A percentile compares a stretch with the other conserved stretches of the same genome.
Conservation (phyloP, 2,113 vertebrate species). For the Telmatochromis sp. region DNA sequence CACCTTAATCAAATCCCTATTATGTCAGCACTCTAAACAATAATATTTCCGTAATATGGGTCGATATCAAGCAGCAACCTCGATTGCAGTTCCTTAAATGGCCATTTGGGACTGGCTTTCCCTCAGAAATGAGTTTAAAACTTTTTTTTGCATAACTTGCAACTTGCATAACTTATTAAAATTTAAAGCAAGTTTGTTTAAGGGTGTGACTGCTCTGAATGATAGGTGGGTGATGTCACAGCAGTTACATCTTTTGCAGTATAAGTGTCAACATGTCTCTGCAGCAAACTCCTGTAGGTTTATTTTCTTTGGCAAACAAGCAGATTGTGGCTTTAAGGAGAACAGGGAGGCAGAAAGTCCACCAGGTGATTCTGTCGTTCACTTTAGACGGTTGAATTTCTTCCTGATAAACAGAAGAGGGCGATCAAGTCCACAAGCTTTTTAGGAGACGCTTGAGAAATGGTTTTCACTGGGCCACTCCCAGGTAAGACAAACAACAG, state of each 20-base stretch:
- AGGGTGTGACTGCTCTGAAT: not conserved
- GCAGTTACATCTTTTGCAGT: not conserved
- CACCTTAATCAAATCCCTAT: not conserved
- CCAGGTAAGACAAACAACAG: not conserved
- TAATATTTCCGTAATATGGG: not conserved
- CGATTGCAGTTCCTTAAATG: not conserved
- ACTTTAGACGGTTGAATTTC: not conserved
- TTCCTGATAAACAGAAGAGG: not conserved
- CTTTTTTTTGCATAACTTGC: not conserved
- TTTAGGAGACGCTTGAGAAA: not conserved
- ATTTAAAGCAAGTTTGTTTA: not conserved
- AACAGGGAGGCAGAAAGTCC: not conserved
- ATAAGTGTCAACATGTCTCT: not conserved
- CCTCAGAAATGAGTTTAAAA: not conserved
- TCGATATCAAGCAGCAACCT: not conserved
- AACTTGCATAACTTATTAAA: not conserved
- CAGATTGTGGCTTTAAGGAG: not conserved
- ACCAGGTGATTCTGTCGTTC: not conserved
- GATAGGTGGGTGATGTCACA: not conserved
- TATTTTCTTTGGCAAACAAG: not conserved
- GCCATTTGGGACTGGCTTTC: not conserved
- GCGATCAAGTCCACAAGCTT: not conserved
- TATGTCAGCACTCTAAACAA: not conserved
- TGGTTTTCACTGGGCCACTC: not conserved
- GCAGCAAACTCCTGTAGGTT: not conserved